Evolutionary conservation across 2,113 vertebrate genomes (phyloP).

Genomic region (Scolopax mira): DNA sequence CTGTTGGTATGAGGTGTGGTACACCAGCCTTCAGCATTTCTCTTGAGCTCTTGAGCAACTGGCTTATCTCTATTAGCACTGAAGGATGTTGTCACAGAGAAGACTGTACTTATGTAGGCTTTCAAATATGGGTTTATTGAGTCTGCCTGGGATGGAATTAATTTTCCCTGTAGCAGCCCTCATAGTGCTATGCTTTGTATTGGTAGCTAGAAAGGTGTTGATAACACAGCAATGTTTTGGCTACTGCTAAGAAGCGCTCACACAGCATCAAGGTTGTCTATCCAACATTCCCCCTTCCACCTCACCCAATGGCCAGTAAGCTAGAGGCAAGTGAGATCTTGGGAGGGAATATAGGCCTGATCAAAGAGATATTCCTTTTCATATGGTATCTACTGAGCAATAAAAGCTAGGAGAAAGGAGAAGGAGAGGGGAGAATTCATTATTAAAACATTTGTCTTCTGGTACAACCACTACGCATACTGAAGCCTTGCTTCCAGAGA

Average conservation of each 20-base stretch:
- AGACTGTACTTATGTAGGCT: background rate
- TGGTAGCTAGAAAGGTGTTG: background rate
- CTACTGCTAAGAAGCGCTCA: background rate
- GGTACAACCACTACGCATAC: background rate
- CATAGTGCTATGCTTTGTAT: background rate
- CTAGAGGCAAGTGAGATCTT: background rate
- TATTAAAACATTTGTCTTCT: background rate
- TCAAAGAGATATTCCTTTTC: background rate
- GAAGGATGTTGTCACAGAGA: background rate
- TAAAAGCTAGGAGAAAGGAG: background rate
- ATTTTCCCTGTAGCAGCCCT: background rate
- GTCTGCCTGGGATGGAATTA: background rate
- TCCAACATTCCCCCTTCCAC: background rate
- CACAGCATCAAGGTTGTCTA: background rate
- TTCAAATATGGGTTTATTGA: background rate
- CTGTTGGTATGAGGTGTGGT: background rate
- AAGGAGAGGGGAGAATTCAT: background rate
- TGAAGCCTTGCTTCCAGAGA: background rate
- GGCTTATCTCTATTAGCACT: background rate
- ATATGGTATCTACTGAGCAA: background rate
- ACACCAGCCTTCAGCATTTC: background rate
- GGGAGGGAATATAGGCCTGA: background rate
- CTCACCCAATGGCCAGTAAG: background rate
- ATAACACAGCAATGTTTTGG: background rate
- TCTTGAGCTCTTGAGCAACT: background rate